Base-by-base conservation (phyloP, 2,113 vertebrate species). In the Chrysochloris asiatica region DNA sequence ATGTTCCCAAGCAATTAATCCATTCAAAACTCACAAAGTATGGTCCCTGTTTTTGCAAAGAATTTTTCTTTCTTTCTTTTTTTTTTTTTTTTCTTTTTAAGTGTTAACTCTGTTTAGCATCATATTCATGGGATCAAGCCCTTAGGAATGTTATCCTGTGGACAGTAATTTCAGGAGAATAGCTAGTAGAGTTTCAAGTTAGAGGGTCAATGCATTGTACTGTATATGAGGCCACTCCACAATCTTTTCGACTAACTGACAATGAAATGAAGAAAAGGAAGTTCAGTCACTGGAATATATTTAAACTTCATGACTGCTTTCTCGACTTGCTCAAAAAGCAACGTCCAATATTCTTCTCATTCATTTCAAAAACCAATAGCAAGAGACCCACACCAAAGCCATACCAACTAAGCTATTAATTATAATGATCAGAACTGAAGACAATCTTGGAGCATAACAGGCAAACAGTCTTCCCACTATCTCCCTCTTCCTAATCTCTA, bases 191-290 rank as follows among this genome's bases (percentile, higher is more conserved):
- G 48, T 82, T 67, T 90, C 26, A 6, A 6, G 2, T 80, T 36
- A 82, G 36, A 45, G 2, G 54, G 59, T 21, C n/a, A n/a, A 24
- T 3, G 47, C 30, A 24, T 8, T 0, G 1, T 12, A 22, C 41
- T 41, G 26, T 41, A 24, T 48, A 59, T 61, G 36, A 78, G 17
- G 41, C 41, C 76, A 77, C 59, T 43, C n/a, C 63, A 1, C 41
- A 52, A 56, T 28, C 9, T n/a, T 33, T 47, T 48, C 72, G 33
- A 67, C 61, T 75, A 38, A 89, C 47, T 4, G 38, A 88, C 79
- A 91, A 77, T 33, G 54, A 86, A 89, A 61, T 0, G 2, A 83
- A 90, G 50, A 71, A 30, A 89, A 86, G 78, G 63, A 93, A 87
- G 59, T 61, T 41, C 41, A 36, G 63, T 36, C n/a, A 43, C 54